Evolutionary conservation across 2,113 vertebrate genomes (phyloP), one percentile per base, ranked within the genome.

Genomic region (Burhinus bistriatus): DNA sequence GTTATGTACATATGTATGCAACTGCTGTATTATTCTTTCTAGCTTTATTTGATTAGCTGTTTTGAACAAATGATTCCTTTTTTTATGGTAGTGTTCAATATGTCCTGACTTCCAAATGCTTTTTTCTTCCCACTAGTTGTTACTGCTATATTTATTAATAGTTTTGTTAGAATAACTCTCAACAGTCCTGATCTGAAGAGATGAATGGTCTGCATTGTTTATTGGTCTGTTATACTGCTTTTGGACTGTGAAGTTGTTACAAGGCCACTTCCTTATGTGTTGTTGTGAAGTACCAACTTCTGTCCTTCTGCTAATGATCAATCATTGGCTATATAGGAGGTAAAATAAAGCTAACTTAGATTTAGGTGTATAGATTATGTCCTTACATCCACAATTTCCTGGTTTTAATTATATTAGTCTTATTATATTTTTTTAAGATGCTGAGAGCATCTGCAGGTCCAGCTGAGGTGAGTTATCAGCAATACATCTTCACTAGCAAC

Each of bases 351-450:
- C 23, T 58, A 95, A 83, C 44, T 92, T 88, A 83, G 69, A 71
- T 89, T 91, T 87, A 75, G 64, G n/a, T 83, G 21, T 77, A 62
- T 82, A 75, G 70, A 81, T 83, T 70, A 81, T 26, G 30, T 78
- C 44, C 51, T 78, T 84, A 65, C 23, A 79, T 57, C 27, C 62
- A 69, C 61, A 79, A 44, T 87, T 96, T 94, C 83, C 92, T 92
- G 83, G 0, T 87, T 78, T 85, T 76, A 94, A 93, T 93, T 85
- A 20, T 44, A 59, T 95, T 92, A 95, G 52, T 92, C 55, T 76
- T 83, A 79, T 71, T 93, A n/a, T 47, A 77, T 83, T 85, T 95
- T 97, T 92, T 91, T 58, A 89, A 93, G 69, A 91, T 92, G 52
- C 77, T 82, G 76, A 89, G 92, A 89, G 83, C 69, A 71, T 78